Evolutionary conservation across 1,140 invertebrate species (phyloP).

Genomic region (Camponotus vicinus): DNA sequence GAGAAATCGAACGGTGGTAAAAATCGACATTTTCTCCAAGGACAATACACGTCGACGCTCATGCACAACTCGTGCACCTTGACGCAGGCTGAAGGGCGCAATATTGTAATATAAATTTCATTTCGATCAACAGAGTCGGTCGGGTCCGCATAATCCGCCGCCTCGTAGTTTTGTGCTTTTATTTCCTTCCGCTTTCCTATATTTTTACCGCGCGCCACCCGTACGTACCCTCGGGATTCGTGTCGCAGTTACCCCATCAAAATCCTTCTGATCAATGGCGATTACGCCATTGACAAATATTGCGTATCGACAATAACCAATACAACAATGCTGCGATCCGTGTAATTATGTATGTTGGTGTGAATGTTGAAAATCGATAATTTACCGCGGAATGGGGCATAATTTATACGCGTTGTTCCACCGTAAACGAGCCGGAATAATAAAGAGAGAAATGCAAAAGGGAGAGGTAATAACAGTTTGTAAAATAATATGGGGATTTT

Average conservation of each 20-base stretch:
- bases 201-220: not conserved
- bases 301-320: conserved; percentile 16
- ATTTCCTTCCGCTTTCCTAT: not conserved
- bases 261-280: conserved; percentile 4
- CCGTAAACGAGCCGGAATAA: conserved; percentile 50
- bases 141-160: conserved; percentile 22
- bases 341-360: conserved; percentile 51
- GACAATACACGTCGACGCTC: conserved; percentile 8
- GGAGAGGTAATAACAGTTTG: conserved; percentile 44
- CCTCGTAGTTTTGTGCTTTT: not conserved
- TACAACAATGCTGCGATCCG: conserved; percentile 50
- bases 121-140: conserved; percentile 62
- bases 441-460: conserved; percentile 56
- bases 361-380: conserved; percentile 61
- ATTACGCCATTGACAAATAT: conserved; percentile 44
- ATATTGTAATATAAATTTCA: conserved; percentile 71
- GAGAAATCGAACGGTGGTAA: not conserved
- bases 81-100: conserved; percentile 14
- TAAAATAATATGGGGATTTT: conserved; percentile 38
- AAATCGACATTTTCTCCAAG: not conserved
- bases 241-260: not conserved
- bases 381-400: conserved; percentile 52
- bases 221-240: conserved; percentile 3
- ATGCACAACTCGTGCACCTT: conserved; percentile 29
- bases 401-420: conserved; percentile 55